Percentiles rank a stretch among this genome's conserved stretches.
Evolutionary conservation across 30 jellyfish, hydroid and myxozoan species (phyloP).

Genomic region (Turritopsis dohrnii): DNA sequence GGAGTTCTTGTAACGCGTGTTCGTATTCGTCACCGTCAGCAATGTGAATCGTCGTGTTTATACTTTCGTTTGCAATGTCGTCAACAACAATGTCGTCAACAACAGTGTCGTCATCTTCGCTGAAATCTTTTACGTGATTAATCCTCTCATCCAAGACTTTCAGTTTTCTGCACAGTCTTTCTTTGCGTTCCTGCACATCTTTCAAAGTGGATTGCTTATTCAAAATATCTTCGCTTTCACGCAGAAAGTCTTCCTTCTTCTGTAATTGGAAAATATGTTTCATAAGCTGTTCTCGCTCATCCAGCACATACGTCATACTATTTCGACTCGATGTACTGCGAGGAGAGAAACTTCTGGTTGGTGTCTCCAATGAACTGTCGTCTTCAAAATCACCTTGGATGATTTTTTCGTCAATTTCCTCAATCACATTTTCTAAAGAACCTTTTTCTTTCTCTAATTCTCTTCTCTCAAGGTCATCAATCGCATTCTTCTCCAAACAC

Average conservation of each 20-base stretch:
- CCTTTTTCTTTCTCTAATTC: conserved; percentile 9
- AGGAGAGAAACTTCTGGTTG: conserved; percentile 43
- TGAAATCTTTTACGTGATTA: neutral
- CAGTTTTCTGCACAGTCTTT: neutral
- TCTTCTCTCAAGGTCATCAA: neutral
- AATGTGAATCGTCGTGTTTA: neutral
- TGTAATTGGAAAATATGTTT: conserved; percentile 16
- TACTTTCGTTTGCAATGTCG: neutral
- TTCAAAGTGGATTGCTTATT: neutral
- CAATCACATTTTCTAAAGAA: conserved; percentile 8
- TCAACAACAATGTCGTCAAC: conserved; percentile 35
- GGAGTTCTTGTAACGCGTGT: neutral
- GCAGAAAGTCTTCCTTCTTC: conserved; percentile 21
- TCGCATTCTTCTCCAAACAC: neutral
- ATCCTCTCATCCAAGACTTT: neutral
- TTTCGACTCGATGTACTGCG: conserved; percentile 38
- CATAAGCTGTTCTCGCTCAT: conserved; percentile 30
- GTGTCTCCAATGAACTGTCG: neutral
- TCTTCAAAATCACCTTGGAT: conserved; percentile 23
- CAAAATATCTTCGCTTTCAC: conserved; percentile 3
- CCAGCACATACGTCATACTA: conserved; percentile 9
- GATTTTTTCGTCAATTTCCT: conserved; percentile 32
- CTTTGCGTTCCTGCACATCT: conserved; percentile 8
- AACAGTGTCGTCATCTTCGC: conserved; percentile 30
- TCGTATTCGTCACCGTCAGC: neutral